phyloP scores from a whole-genome alignment of 2,797 vertebrate species.

The Vespertilio murinus region DNA sequence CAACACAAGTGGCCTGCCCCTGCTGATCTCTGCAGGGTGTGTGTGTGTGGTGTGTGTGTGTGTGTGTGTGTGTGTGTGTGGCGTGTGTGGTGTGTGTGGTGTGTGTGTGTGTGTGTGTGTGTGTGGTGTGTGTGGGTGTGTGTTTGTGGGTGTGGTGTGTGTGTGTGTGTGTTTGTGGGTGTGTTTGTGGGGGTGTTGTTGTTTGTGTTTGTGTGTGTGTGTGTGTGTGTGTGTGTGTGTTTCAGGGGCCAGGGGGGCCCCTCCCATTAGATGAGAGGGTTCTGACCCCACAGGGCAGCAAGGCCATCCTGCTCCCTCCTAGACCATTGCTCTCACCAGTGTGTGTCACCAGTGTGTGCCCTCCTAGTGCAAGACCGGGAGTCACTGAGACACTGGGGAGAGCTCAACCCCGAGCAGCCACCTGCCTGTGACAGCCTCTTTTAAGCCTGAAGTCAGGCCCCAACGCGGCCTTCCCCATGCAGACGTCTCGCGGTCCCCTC shows the following conservation, averaged over 20 bases:
- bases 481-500: background rate
- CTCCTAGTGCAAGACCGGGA: background rate
- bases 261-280: background rate
- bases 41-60: background rate
- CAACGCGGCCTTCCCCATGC: background rate
- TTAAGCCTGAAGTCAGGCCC: background rate
- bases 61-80: background rate
- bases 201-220: background rate
- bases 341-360: accelerated
- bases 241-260: background rate
- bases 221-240: background rate
- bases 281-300: background rate
- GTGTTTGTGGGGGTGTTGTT: no score
- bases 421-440: background rate
- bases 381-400: background rate
- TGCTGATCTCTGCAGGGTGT: background rate
- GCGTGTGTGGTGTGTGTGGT: no score
- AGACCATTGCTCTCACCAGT: no score
- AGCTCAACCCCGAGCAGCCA: background rate
- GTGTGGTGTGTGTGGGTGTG: background rate
- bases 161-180: background rate
- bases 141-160: background rate
- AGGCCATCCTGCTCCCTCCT: background rate
- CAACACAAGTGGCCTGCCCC: background rate
- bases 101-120: background rate